A percentile compares a stretch with the other conserved stretches of the same genome.
Conservation (phyloP, 2,797 vertebrate genomes). For the Pelodytes ibericus region DNA sequence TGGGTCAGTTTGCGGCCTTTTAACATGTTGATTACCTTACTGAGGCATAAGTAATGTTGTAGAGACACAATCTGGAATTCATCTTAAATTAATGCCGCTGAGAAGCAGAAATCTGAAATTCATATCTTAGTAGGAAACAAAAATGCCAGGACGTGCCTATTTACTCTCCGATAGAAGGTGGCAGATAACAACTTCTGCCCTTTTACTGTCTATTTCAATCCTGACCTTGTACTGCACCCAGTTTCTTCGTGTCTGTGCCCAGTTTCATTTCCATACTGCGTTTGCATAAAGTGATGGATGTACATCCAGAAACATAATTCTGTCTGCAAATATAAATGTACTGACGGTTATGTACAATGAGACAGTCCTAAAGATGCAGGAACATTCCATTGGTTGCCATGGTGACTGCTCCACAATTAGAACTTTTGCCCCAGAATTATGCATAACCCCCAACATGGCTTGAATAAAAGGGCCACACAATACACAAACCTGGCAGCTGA, state of each 20-base stretch:
- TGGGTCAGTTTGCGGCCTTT: slow-evolving; percentile 48
- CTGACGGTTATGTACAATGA: too few relatives aligned
- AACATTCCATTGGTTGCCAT: too few relatives aligned
- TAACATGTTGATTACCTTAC: slow-evolving; percentile 51
- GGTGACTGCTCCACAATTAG: too few relatives aligned
- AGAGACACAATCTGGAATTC: slow-evolving; percentile 42
- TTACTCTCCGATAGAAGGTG: slow-evolving; percentile 10
- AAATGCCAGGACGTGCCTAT: slow-evolving; percentile 18
- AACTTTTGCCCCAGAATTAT: too few relatives aligned
- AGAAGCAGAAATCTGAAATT: slow-evolving; percentile 38
- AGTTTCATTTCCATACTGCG: neutral
- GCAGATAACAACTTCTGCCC: slow-evolving; percentile 34
- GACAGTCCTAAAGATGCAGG: too few relatives aligned
- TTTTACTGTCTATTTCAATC: slow-evolving; percentile 15
- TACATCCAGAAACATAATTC: neutral
- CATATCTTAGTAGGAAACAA: slow-evolving; percentile 12
- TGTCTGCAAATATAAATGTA: neutral
- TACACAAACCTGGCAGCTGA: too few relatives aligned
- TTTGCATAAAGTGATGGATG: neutral
- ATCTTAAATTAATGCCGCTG: slow-evolving; percentile 35
- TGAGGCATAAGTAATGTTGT: slow-evolving; percentile 45
- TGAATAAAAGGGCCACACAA: too few relatives aligned
- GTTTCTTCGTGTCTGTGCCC: neutral
- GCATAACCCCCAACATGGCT: too few relatives aligned
- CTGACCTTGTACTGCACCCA: slow-evolving; percentile 19